Conservation (phyloP, 2,888 invertebrate species). For the Phanerotoma sp. region DNA sequence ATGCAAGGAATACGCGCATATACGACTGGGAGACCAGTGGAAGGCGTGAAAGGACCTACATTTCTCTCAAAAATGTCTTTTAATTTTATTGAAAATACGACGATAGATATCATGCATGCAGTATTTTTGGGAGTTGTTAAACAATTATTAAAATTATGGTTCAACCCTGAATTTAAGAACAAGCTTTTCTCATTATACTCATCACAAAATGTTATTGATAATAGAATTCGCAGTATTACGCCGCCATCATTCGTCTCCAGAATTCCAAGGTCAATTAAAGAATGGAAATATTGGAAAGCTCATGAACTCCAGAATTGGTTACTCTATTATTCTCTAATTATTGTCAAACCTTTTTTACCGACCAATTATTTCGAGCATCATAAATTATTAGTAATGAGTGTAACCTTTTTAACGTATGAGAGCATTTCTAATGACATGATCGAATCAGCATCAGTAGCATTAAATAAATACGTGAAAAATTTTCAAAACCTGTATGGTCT, state of each 20-base stretch:
- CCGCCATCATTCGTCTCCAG: constrained; percentile 14
- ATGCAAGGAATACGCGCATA: neutral
- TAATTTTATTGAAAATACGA: constrained; percentile 11
- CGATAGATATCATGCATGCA: constrained; percentile 16
- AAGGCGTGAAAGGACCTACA: constrained; percentile 21
- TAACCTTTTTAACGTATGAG: constrained; percentile 9
- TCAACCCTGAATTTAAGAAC: neutral
- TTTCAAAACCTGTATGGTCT: constrained; percentile 12
- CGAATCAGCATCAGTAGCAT: constrained; percentile 4
- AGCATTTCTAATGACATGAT: too few species aligned
- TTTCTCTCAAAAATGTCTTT: constrained; percentile 1
- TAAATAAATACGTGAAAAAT: constrained; percentile 9
- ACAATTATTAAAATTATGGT: constrained; percentile 5
- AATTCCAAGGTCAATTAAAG: constrained; percentile 13
- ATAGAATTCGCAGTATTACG: constrained; percentile 1
- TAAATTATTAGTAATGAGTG: constrained; percentile 11
- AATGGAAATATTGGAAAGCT: constrained; percentile 18
- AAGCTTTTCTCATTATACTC: neutral
- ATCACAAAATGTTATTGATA: neutral
- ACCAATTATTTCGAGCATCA: constrained; percentile 18
- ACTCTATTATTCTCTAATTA: constrained; percentile 19
- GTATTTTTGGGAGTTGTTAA: constrained; percentile 9
- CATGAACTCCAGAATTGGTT: constrained; percentile 20
- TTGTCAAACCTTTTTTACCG: constrained; percentile 12
- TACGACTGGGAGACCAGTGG: neutral